These are phyloP conservation scores for Eulemur rubriventer DNA, from an alignment of 2,797 vertebrate genomes.

Conservation along the genomic window DNA sequence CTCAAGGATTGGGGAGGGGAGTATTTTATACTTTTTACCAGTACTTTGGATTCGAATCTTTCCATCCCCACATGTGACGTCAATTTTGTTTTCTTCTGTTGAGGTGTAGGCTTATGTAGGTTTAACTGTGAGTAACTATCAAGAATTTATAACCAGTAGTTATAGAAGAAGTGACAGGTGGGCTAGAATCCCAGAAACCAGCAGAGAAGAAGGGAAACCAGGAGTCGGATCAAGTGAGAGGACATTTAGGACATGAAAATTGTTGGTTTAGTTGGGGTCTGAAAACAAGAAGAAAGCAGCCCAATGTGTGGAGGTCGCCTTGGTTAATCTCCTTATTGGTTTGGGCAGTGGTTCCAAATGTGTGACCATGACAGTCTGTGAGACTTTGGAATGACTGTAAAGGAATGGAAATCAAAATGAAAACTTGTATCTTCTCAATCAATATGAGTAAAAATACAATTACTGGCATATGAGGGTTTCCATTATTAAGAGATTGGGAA, in stretches of 20 bases:
- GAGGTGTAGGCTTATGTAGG: not conserved
- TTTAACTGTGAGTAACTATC: constrained; percentile 5
- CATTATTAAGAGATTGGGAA: not conserved
- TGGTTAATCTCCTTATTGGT: not conserved
- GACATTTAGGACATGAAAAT: not conserved
- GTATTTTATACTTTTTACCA: constrained; percentile 17
- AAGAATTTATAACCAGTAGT: not conserved
- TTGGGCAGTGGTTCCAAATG: not conserved
- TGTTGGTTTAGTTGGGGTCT: not conserved
- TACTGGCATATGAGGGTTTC: not conserved
- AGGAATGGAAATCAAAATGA: not conserved
- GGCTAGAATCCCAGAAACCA: not conserved
- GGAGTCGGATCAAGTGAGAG: not conserved
- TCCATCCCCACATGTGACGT: not conserved
- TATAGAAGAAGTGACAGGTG: constrained; percentile 14
- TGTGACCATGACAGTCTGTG: not conserved
- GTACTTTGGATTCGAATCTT: constrained; percentile 36
- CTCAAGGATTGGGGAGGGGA: not conserved
- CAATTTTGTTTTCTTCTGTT: constrained; percentile 33
- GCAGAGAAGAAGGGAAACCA: not conserved
- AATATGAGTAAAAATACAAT: not conserved
- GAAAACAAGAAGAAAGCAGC: not conserved
- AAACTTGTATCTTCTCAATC: constrained; percentile 32
- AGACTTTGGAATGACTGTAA: not conserved
- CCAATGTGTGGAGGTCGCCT: not conserved